Evolutionary conservation across 2,888 invertebrate genomes (phyloP), one percentile per base, ranked within the genome.

Genomic region (Tenthredo scrophulariae): DNA sequence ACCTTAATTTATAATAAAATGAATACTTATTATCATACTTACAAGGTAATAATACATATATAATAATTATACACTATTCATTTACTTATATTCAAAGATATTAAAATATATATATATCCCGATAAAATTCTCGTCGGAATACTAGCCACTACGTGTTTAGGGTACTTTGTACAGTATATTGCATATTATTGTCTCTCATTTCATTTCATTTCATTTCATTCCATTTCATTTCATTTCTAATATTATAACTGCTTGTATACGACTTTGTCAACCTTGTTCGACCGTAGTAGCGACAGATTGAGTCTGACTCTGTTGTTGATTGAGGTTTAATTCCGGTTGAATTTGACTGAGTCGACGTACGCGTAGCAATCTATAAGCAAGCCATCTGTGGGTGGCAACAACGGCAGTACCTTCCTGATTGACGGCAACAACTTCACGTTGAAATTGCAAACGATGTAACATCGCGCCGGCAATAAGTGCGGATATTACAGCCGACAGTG

Each of bases 401-500:
- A 88, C 90, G 67, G 87, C 86, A 43, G 87, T 87, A 84, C 88
- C 88, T 85, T 87, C 89, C 89, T 72, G 87, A 87, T 86, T 89
- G 89, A 72, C 87, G 90, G 84, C 89, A 89, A 84, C 74, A 67
- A 96, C 94, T 86, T 97, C 96, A 86, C 97, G 96, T 89, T 97
- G 97, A 86, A 97, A 94, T 90, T 97, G 97, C 90, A 97, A 95
- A 88, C 96, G 95, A 92, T 96, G 96, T n/a, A 97, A 94, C 92
- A 97, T 93, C 1, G 97, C 96, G 1, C 97, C 98, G 2, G 98
- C 98, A 0, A 98, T 97, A 10, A 98, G 93, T 0, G 98, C 98
- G 0, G 98, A 97, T 2, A 97, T 96, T 1, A 98, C 97, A 0
- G 98, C 97, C 0, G 97, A 97, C 13, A 97, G 96, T 0, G 98